These are phyloP conservation scores for Paralvinella palmiformis DNA, from an alignment of 1,140 invertebrate genomes.

Conservation along the genomic window DNA sequence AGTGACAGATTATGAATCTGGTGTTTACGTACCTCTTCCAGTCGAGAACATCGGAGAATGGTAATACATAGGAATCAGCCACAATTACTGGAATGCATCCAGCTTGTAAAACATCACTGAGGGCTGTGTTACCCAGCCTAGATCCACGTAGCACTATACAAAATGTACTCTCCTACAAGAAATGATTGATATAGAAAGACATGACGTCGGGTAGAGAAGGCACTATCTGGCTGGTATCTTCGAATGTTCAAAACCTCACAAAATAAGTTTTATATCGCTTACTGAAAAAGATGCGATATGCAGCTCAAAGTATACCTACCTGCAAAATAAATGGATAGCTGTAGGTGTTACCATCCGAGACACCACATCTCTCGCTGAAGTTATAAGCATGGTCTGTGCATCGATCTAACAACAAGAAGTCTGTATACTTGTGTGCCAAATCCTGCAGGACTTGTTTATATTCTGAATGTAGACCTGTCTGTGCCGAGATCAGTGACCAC, in stretches of 20 bases:
- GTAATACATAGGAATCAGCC: conserved; percentile 93
- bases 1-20: too few relatives aligned
- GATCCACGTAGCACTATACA: conserved; percentile 93
- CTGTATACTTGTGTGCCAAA: conserved; percentile 56
- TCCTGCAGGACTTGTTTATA: conserved; percentile 64
- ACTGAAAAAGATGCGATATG: too few relatives aligned
- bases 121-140: conserved; percentile 65
- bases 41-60: conserved; percentile 94
- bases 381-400: too few relatives aligned
- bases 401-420: conserved; percentile 22
- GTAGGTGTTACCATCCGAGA: too few relatives aligned
- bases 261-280: too few relatives aligned
- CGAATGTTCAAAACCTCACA: too few relatives aligned
- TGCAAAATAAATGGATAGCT: too few relatives aligned
- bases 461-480: conserved; percentile 72
- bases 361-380: too few relatives aligned
- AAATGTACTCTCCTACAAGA: conserved; percentile 89
- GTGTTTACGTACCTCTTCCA: conserved; percentile 70
- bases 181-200: too few relatives aligned
- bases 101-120: conserved; percentile 56
- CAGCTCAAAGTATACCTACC: too few relatives aligned
- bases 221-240: too few relatives aligned
- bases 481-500: conserved; percentile 69
- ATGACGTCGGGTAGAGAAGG: too few relatives aligned
- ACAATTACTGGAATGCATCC: conserved; percentile 96